A percentile compares a stretch with the other conserved stretches of the same genome.
phyloP scores from a whole-genome alignment of 1,140 invertebrate species.

The Drosophila murphyi region DNA sequence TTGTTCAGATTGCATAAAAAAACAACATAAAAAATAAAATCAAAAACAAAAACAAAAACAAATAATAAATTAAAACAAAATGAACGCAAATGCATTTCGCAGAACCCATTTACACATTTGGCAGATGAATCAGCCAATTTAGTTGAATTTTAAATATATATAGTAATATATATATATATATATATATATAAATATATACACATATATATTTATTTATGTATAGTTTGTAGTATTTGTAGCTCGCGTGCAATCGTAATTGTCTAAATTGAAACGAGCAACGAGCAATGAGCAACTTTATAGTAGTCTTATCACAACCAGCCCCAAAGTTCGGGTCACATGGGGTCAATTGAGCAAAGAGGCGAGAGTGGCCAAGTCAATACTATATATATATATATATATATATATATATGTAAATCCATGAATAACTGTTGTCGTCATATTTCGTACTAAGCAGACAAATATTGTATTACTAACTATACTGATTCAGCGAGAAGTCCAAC shows the following conservation, averaged over 20 bases:
- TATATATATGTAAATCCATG: background rate
- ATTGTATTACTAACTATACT: too few species aligned
- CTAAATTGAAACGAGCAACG: constrained; percentile 63
- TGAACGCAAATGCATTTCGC: constrained; percentile 24
- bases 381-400: too few species aligned
- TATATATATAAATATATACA: constrained; percentile 20
- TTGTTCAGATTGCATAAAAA: constrained; percentile 11
- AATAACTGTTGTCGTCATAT: constrained; percentile 57
- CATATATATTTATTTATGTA: constrained; percentile 6
- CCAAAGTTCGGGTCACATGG: constrained; percentile 59
- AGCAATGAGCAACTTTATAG: background rate
- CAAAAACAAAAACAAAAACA: background rate
- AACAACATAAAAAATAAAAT: constrained; percentile 3
- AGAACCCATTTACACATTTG: constrained; percentile 28
- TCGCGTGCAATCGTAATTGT: constrained; percentile 65
- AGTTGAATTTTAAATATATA: constrained; percentile 67
- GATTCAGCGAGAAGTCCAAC: too few species aligned
- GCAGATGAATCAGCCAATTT: constrained; percentile 75
- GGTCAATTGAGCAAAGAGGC: constrained; percentile 64
- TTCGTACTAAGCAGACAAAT: too few species aligned
- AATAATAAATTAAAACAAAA: constrained; percentile 12
- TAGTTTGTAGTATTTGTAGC: constrained; percentile 6
- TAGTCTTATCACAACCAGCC: constrained; percentile 52
- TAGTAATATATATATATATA: constrained; percentile 21
- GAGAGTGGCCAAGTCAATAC: constrained; percentile 11